phyloP scores from a whole-genome alignment of 1,140 invertebrate genomes.

The Sitophilus oryzae region DNA sequence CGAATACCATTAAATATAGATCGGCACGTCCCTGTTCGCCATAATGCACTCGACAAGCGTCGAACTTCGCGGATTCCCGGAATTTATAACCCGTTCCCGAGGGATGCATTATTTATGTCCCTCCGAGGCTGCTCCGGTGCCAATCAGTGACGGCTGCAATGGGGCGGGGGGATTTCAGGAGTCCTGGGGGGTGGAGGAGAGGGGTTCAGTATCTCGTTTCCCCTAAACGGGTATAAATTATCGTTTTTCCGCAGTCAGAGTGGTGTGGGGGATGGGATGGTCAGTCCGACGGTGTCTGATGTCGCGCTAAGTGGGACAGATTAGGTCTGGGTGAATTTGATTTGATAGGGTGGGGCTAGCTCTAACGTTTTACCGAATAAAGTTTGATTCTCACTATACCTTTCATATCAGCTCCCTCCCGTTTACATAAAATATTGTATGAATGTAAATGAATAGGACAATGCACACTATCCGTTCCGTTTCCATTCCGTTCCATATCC shows the following conservation, averaged over 20 bases:
- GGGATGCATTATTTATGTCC: constrained; percentile 43
- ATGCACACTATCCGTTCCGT: too few species aligned
- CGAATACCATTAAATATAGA: too few species aligned
- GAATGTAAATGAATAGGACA: too few species aligned
- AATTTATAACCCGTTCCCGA: constrained; percentile 36
- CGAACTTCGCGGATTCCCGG: constrained; percentile 27
- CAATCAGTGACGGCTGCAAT: constrained; percentile 41
- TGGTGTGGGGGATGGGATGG: constrained; percentile 10
- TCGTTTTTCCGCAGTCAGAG: constrained; percentile 25
- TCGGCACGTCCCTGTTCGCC: constrained; percentile 11
- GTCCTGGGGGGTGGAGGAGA: constrained; percentile 30
- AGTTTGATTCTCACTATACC: too few species aligned
- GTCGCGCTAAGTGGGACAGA: constrained; percentile 19
- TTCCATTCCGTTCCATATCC: too few species aligned
- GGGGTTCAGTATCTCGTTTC: too few species aligned
- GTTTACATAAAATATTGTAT: too few species aligned
- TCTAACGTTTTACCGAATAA: neutral
- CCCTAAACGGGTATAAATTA: constrained; percentile 43
- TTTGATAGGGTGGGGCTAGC: neutral
- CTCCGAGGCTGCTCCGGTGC: constrained; percentile 36
- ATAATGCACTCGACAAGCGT: constrained; percentile 10
- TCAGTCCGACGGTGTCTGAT: constrained; percentile 10
- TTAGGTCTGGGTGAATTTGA: constrained; percentile 11
- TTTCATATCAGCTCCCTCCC: too few species aligned
- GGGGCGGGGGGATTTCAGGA: constrained; percentile 29